phyloP scores from a whole-genome alignment of 2,113 vertebrate genomes.

The Tachysurus fulvidraco region DNA sequence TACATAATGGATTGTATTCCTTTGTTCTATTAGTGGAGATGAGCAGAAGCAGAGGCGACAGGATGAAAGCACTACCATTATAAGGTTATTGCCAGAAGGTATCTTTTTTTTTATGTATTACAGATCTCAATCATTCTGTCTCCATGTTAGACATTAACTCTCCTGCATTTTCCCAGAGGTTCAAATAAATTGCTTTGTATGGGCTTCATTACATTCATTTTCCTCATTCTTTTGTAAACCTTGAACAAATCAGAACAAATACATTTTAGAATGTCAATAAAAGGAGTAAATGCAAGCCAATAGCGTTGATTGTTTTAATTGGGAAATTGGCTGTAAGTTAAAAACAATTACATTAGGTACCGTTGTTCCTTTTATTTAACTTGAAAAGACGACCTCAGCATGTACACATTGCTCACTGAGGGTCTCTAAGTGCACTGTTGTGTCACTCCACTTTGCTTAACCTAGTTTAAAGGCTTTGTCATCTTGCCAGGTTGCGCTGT shows the following conservation, averaged over 20 bases:
- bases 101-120: constrained; percentile 45
- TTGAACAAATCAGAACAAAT: background rate
- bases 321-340: constrained; percentile 65
- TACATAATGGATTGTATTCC: constrained; percentile 60
- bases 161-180: background rate
- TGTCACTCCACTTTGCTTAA: constrained; percentile 63
- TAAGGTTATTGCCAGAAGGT: constrained; percentile 64
- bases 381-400: constrained; percentile 64
- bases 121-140: background rate
- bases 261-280: background rate
- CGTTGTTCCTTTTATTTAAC: constrained; percentile 61
- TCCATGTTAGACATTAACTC: background rate
- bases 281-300: constrained; percentile 57
- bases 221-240: background rate
- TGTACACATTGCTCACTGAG: constrained; percentile 71
- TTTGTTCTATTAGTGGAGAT: constrained; percentile 65
- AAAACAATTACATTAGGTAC: constrained; percentile 66
- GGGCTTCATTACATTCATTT: background rate
- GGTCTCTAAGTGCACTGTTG: constrained; percentile 69
- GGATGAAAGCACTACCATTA: constrained; percentile 52
- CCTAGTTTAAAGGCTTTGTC: constrained; percentile 63
- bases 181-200: background rate
- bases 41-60: constrained; percentile 61
- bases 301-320: constrained; percentile 65
- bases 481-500: constrained; percentile 52